A percentile compares a stretch with the other conserved stretches of the same genome.
phyloP scores from a whole-genome alignment of 2,888 invertebrate genomes.

The Melanchra persicariae region DNA sequence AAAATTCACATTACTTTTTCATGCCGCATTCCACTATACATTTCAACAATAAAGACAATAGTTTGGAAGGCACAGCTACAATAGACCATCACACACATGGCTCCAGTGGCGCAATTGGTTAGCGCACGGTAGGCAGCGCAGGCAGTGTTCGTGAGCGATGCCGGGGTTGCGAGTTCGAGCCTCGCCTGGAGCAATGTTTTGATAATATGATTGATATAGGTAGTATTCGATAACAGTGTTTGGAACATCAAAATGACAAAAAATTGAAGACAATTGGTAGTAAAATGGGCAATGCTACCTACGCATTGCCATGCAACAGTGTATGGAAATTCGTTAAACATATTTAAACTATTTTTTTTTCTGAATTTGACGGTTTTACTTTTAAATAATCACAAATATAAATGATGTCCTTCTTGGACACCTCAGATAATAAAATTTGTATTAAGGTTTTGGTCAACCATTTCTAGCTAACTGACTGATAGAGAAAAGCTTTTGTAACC shows the following conservation, averaged over 20 bases:
- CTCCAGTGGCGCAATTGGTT: conserved; percentile 99
- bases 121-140: conserved; percentile 99
- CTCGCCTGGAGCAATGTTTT: conserved; percentile 65
- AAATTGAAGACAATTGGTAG: too few species aligned
- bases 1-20: neutral
- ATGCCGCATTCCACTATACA: neutral
- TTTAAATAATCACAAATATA: too few species aligned
- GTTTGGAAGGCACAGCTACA: neutral
- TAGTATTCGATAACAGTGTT: too few species aligned
- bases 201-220: neutral
- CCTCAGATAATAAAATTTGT: too few species aligned
- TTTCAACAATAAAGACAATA: neutral
- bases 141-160: conserved; percentile 92
- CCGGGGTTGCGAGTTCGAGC: conserved; percentile 66
- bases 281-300: too few species aligned
- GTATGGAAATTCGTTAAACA: too few species aligned
- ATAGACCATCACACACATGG: conserved; percentile 76
- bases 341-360: neutral
- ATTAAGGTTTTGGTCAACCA: neutral
- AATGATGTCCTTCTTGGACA: too few species aligned
- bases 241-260: too few species aligned
- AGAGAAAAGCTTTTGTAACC: neutral
- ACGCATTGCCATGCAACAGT: too few species aligned
- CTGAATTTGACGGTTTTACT: neutral
- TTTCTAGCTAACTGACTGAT: too few species aligned